Percentiles rank a stretch among this genome's conserved stretches.
Evolutionary conservation across 2,888 invertebrate genomes (phyloP).

Genomic region (Esperia sulphurella): DNA sequence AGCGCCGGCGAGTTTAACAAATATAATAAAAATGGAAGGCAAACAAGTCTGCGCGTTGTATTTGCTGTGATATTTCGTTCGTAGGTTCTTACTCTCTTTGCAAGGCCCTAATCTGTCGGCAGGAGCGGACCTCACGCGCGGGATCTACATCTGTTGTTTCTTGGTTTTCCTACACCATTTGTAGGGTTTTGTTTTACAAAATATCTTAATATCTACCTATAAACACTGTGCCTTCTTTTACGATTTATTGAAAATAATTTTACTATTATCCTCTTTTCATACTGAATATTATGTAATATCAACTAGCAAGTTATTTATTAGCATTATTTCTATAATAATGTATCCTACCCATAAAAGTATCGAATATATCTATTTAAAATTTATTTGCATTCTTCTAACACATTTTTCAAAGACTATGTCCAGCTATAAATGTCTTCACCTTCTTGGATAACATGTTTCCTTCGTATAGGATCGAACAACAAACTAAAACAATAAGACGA

Average conservation of each 20-base stretch:
- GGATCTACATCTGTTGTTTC: slow-evolving; percentile 59
- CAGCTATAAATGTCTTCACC: too few relatives aligned
- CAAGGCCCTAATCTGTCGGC: slow-evolving; percentile 59
- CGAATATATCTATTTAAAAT: too few relatives aligned
- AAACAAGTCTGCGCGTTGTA: slow-evolving; percentile 59
- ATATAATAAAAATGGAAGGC: slow-evolving; percentile 70
- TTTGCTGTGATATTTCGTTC: slow-evolving; percentile 64
- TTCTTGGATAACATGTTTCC: too few relatives aligned
- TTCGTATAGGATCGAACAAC: not conserved
- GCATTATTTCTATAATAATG: too few relatives aligned
- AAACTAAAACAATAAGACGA: slow-evolving; percentile 1
- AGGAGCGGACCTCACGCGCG: slow-evolving; percentile 59
- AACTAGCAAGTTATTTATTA: too few relatives aligned
- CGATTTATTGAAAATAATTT: too few relatives aligned
- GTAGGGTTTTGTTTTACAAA: slow-evolving; percentile 12
- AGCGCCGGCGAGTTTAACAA: slow-evolving; percentile 39
- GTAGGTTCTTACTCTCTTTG: slow-evolving; percentile 66
- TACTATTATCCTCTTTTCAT: too few relatives aligned
- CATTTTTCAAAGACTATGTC: too few relatives aligned
- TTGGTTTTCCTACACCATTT: slow-evolving; percentile 41
- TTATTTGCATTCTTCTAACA: too few relatives aligned
- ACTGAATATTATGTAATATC: too few relatives aligned
- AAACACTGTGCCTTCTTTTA: not conserved
- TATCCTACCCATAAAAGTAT: too few relatives aligned
- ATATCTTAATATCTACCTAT: not conserved